Evolutionary conservation across 2,113 vertebrate species (phyloP).

Genomic region (Oxyura jamaicensis): DNA sequence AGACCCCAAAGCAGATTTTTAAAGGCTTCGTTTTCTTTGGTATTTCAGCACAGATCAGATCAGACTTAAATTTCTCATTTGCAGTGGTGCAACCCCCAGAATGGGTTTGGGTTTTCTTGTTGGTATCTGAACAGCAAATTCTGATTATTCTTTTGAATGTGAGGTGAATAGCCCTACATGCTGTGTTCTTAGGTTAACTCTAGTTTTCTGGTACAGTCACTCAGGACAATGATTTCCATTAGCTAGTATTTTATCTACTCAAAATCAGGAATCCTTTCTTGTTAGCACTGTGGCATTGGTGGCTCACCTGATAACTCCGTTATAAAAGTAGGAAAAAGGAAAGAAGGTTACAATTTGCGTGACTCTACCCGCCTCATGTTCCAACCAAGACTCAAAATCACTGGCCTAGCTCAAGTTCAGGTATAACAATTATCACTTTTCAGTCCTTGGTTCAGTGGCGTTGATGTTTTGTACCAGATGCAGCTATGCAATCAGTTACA

Average conservation of each 20-base stretch:
- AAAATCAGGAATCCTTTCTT: background rate
- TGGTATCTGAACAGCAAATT: background rate
- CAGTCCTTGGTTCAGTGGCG: background rate
- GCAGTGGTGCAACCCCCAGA: background rate
- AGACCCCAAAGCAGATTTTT: background rate
- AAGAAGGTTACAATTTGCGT: background rate
- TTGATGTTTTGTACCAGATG: background rate
- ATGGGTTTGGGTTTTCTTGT: background rate
- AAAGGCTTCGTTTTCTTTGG: background rate
- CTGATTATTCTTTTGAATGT: background rate
- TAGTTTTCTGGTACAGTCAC: background rate
- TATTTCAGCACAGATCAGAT: background rate
- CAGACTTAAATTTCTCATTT: background rate
- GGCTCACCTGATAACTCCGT: background rate
- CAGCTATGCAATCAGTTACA: background rate
- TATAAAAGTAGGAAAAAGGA: background rate
- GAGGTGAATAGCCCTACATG: background rate
- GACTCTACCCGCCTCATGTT: background rate
- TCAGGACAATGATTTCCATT: background rate
- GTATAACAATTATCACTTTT: background rate
- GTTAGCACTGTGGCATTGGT: rapidly evolving
- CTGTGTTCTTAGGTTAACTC: background rate
- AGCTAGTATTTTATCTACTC: background rate
- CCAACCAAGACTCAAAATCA: background rate
- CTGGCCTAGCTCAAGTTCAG: background rate